These are phyloP conservation scores for Hyles vespertilio DNA, from an alignment of 1,140 invertebrate genomes.

Conservation along the genomic window DNA sequence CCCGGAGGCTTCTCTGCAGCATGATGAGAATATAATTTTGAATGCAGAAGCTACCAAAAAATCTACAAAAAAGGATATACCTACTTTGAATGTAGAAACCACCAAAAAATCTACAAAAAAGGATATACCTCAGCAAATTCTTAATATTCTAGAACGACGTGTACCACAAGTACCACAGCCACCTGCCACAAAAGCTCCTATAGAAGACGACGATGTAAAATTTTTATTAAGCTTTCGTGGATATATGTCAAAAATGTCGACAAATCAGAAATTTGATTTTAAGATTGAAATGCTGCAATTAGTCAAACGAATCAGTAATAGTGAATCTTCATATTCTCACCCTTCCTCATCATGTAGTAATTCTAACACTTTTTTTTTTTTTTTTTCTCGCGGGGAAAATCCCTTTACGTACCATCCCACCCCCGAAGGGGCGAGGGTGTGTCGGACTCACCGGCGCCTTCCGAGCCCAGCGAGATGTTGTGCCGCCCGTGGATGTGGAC, in stretches of 20 bases:
- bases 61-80: background rate
- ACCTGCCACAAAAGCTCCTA: constrained; percentile 1
- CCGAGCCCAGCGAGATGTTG: too few species aligned
- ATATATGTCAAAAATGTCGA: background rate
- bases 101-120: background rate
- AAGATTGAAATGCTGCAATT: background rate
- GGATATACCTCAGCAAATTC: constrained; percentile 1
- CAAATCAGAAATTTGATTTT: constrained; percentile 1
- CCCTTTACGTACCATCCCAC: too few species aligned
- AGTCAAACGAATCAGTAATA: background rate
- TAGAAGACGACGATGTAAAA: constrained; percentile 1
- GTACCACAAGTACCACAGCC: background rate
- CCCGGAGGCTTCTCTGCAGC: background rate
- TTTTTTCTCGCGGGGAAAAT: too few species aligned
- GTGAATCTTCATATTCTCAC: constrained; percentile 3
- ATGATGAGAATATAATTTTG: constrained; percentile 1
- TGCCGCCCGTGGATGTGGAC: too few species aligned
- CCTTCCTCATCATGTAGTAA: constrained; percentile 1
- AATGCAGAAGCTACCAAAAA: background rate
- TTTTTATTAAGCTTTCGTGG: background rate
- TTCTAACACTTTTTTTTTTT: background rate
- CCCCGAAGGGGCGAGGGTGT: too few species aligned
- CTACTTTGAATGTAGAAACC: too few species aligned
- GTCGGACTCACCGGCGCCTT: too few species aligned
- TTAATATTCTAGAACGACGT: constrained; percentile 1